A percentile compares a stretch with the other conserved stretches of the same genome.
These are phyloP conservation scores for Tetramorium alpestre DNA, from an alignment of 1,140 invertebrate genomes.

Conservation along the genomic window DNA sequence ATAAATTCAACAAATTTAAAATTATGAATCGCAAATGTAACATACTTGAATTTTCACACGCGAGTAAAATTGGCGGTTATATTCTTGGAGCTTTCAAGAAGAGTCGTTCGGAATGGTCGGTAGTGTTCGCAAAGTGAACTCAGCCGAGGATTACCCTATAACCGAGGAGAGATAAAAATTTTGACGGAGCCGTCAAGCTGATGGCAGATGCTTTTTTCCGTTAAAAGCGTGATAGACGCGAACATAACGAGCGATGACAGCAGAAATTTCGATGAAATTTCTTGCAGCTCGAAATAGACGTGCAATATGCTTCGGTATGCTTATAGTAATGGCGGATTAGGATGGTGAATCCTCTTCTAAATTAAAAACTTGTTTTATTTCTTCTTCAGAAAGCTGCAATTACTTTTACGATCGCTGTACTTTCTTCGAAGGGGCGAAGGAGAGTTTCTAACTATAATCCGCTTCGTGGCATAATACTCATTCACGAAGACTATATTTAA, in stretches of 20 bases:
- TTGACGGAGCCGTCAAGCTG: constrained; percentile 23
- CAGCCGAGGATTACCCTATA: constrained; percentile 26
- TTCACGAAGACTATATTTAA: constrained; percentile 17
- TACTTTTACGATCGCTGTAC: constrained; percentile 28
- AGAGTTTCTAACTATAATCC: constrained; percentile 1
- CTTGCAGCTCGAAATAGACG: constrained; percentile 1
- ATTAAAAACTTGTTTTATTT: constrained; percentile 24
- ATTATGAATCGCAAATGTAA: background rate
- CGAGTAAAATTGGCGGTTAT: constrained; percentile 38
- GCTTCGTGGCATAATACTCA: background rate
- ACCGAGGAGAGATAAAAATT: constrained; percentile 52
- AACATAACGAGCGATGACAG: constrained; percentile 34
- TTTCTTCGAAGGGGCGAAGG: background rate
- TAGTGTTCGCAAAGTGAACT: constrained; percentile 31
- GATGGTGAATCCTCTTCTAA: background rate
- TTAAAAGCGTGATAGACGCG: constrained; percentile 28
- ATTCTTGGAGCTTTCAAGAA: constrained; percentile 49
- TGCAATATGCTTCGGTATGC: background rate
- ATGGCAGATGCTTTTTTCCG: constrained; percentile 39
- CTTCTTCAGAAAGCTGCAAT: background rate
- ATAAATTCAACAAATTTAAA: constrained; percentile 10
- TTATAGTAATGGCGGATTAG: background rate
- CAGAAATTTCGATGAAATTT: constrained; percentile 34
- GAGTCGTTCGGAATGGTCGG: constrained; percentile 28
- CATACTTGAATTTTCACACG: background rate